Evolutionary conservation across 2,113 vertebrate genomes (phyloP).

Genomic region (Halichoerus grypus): DNA sequence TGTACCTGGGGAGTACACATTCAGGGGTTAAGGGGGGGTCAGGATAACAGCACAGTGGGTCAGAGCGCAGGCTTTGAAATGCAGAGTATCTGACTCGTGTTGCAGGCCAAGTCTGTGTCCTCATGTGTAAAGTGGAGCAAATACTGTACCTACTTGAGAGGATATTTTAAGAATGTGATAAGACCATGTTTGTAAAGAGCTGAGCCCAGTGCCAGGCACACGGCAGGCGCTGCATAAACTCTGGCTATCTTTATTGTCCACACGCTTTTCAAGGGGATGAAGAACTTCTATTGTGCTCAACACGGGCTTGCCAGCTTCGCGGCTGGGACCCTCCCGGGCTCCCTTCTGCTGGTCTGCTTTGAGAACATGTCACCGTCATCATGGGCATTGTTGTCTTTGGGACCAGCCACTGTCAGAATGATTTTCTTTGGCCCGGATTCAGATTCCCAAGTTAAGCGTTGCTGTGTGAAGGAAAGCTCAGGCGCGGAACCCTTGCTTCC

Average conservation of each 20-base stretch:
- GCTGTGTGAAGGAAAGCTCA: not conserved
- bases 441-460: not conserved
- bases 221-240: not conserved
- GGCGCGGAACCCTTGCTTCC: not conserved
- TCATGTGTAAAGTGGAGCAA: not conserved
- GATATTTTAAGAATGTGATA: not conserved
- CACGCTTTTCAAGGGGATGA: too few relatives aligned
- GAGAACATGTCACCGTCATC: not conserved
- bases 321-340: not conserved
- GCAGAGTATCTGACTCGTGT: not conserved
- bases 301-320: not conserved
- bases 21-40: not conserved
- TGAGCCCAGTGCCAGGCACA: not conserved
- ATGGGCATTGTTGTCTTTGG: not conserved
- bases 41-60: not conserved
- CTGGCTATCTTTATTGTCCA: not conserved
- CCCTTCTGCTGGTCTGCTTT: not conserved
- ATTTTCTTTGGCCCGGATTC: slow-evolving; percentile 47
- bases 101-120: not conserved
- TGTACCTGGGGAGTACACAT: not conserved
- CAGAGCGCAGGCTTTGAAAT: not conserved
- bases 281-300: not conserved
- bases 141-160: not conserved
- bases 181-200: not conserved
- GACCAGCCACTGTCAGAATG: not conserved